Conservation (phyloP, 1,140 invertebrate species). For the Drosophila rhopaloa region DNA sequence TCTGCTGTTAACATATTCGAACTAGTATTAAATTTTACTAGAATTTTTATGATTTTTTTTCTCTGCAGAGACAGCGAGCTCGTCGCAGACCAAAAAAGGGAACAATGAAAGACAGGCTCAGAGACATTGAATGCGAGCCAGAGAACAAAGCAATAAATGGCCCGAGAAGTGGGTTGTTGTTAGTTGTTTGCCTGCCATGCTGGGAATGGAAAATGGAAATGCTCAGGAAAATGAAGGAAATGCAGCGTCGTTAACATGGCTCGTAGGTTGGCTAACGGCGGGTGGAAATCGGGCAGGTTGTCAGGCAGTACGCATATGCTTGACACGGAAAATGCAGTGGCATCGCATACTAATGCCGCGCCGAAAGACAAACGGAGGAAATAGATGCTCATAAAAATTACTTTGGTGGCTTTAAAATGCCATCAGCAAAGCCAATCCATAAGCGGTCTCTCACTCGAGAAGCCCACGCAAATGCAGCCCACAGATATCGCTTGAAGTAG, state of each 20-base stretch:
- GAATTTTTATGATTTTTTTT: neutral
- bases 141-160: conserved; percentile 74
- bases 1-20: neutral
- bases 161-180: conserved; percentile 61
- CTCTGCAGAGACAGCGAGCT: conserved; percentile 12
- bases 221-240: conserved; percentile 72
- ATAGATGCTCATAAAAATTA: conserved; percentile 63
- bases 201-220: conserved; percentile 58
- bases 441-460: conserved; percentile 12
- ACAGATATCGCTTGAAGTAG: conserved; percentile 31
- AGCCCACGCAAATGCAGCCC: conserved; percentile 44
- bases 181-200: conserved; percentile 42
- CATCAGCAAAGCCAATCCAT: conserved; percentile 26
- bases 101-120: conserved; percentile 54
- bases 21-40: neutral
- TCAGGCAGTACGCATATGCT: conserved; percentile 63
- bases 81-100: conserved; percentile 61
- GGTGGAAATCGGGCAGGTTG: conserved; percentile 12
- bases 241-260: conserved; percentile 39
- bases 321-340: conserved; percentile 74
- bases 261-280: neutral
- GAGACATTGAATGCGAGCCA: conserved; percentile 28
- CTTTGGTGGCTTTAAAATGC: conserved; percentile 55
- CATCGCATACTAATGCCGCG: conserved; percentile 64
- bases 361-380: conserved; percentile 45